Conservation (phyloP, 2,113 vertebrate genomes). For the Ancistrus triradiatus region DNA sequence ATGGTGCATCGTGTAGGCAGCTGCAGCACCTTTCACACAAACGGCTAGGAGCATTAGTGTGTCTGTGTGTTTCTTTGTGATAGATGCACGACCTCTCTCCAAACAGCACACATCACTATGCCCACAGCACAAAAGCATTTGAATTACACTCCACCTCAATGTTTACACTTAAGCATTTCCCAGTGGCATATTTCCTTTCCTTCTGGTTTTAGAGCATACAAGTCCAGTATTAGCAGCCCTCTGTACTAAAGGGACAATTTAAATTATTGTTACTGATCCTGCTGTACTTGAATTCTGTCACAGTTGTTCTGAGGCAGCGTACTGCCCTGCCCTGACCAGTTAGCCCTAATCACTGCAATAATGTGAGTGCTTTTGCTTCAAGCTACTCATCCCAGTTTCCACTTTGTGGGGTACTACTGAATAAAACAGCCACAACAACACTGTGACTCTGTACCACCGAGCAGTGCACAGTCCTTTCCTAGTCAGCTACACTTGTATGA, state of each 20-base stretch:
- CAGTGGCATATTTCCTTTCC: constrained; percentile 49
- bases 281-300: constrained; percentile 9
- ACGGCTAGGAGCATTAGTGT: constrained; percentile 58
- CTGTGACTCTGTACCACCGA: constrained; percentile 2
- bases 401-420: constrained; percentile 19
- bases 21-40: constrained; percentile 50
- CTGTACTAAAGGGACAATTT: constrained; percentile 30
- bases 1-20: constrained; percentile 52
- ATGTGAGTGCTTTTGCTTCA: constrained; percentile 6
- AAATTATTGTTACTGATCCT: constrained; percentile 33
- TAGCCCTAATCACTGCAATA: constrained; percentile 28
- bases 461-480: constrained; percentile 4
- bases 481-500: constrained; percentile 1
- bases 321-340: constrained; percentile 7
- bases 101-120: constrained; percentile 43
- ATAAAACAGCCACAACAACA: background rate
- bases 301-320: constrained; percentile 6
- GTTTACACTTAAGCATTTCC: constrained; percentile 15
- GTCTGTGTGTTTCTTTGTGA: constrained; percentile 59
- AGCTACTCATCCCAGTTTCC: background rate
- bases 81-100: constrained; percentile 55
- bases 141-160: background rate
- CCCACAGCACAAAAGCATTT: constrained; percentile 35
- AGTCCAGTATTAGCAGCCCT: constrained; percentile 61
- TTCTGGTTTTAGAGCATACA: constrained; percentile 53